phyloP scores from a whole-genome alignment of 2,797 vertebrate species.

The Tapera naevia region DNA sequence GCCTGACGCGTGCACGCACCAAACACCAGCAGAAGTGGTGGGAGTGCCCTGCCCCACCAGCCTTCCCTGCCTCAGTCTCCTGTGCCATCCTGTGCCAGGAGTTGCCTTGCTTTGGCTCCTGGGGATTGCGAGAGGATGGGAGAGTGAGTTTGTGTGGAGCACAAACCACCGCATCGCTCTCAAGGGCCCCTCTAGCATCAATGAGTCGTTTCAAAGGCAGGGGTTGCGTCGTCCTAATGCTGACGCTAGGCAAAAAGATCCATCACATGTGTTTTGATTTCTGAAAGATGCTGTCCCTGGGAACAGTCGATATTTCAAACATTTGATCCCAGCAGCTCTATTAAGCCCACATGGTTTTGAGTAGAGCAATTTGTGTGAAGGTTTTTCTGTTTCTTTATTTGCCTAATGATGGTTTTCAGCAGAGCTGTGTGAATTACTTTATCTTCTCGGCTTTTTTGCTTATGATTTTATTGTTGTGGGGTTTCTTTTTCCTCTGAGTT shows the following conservation, averaged over 20 bases:
- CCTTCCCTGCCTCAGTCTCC: background rate
- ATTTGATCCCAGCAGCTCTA: constrained; percentile 28
- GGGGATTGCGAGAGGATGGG: rapidly evolving
- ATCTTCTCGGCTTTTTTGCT: background rate
- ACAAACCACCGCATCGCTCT: rapidly evolving
- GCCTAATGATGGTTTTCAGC: background rate
- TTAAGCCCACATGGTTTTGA: background rate
- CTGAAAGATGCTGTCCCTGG: background rate
- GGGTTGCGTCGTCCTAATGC: background rate
- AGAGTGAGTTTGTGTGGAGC: rapidly evolving
- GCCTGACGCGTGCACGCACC: background rate
- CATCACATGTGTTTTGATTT: background rate
- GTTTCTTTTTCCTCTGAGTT: background rate
- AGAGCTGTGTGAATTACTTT: background rate
- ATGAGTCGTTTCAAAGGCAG: constrained; percentile 53
- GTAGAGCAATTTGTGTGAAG: background rate
- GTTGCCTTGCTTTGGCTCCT: background rate
- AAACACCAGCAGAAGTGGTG: background rate
- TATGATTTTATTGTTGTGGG: background rate
- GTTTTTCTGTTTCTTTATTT: background rate
- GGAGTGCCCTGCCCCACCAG: background rate
- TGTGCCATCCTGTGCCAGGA: rapidly evolving
- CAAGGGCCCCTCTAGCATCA: background rate
- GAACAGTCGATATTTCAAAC: background rate
- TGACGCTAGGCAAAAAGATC: background rate